A percentile compares a stretch with the other conserved stretches of the same genome.
These are phyloP conservation scores for Caenorhabditis tropicalis DNA, from an alignment of 1,140 invertebrate species.

Conservation along the genomic window DNA sequence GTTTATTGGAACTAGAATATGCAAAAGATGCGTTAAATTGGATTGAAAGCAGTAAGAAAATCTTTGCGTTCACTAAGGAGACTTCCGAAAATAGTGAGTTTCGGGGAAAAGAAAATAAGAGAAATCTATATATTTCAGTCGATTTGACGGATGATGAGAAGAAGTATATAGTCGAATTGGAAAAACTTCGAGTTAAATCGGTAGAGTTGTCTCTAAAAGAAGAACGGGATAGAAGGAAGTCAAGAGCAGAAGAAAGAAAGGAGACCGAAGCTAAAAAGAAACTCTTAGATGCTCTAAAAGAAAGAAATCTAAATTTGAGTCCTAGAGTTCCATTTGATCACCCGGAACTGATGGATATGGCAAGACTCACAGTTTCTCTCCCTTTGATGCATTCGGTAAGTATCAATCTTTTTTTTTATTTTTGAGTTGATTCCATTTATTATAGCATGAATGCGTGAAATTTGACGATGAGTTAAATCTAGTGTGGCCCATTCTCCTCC, in stretches of 20 bases:
- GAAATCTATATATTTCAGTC: neutral
- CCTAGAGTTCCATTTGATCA: conserved; percentile 58
- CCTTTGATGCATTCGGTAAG: conserved; percentile 20
- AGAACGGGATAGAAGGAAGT: conserved; percentile 23
- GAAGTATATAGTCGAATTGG: conserved; percentile 49
- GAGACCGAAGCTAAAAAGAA: conserved; percentile 46
- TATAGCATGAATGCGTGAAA: conserved; percentile 73
- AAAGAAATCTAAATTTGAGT: conserved; percentile 53
- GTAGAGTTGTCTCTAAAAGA: conserved; percentile 39
- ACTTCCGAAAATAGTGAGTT: neutral
- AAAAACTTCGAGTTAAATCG: conserved; percentile 35
- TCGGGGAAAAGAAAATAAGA: neutral
- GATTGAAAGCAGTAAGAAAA: conserved; percentile 54
- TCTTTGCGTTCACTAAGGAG: conserved; percentile 41
- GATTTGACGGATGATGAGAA: conserved; percentile 50
- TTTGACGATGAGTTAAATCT: conserved; percentile 76
- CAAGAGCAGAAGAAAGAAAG: neutral
- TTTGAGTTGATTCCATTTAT: neutral
- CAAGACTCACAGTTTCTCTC: conserved; percentile 28
- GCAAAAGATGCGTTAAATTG: conserved; percentile 60
- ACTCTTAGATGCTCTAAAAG: conserved; percentile 55
- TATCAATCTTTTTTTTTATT: neutral
- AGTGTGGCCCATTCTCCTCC: conserved; percentile 80
- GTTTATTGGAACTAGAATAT: conserved; percentile 63
- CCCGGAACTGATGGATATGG: conserved; percentile 56